These are phyloP conservation scores for Rhagophthalmus giganteus DNA, from an alignment of 2,888 invertebrate species.

Conservation along the genomic window DNA sequence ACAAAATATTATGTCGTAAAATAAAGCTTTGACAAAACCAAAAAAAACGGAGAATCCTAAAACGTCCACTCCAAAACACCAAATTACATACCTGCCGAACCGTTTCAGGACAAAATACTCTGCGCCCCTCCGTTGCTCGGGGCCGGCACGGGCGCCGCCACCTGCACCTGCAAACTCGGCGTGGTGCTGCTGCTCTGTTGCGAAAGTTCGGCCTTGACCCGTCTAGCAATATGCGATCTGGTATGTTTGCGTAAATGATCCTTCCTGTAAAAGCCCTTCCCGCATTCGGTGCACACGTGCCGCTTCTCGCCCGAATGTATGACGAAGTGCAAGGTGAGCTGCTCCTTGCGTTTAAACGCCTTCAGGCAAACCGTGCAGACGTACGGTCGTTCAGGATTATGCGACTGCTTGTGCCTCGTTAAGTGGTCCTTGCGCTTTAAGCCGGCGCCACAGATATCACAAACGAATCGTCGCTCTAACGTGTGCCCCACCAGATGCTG, in stretches of 20 bases:
- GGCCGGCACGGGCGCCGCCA: constrained; percentile 47
- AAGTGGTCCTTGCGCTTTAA: constrained; percentile 85
- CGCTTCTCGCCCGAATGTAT: constrained; percentile 89
- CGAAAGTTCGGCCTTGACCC: constrained; percentile 82
- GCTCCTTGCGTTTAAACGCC: constrained; percentile 87
- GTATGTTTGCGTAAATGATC: constrained; percentile 86
- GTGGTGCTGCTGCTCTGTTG: constrained; percentile 59
- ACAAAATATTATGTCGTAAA: no score
- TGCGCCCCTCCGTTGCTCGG: constrained; percentile 35
- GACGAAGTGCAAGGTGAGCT: constrained; percentile 84
- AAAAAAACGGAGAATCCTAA: no score
- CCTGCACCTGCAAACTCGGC: constrained; percentile 50
- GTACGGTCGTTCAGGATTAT: constrained; percentile 86
- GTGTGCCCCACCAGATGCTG: constrained; percentile 87
- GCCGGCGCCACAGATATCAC: constrained; percentile 88
- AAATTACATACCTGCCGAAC: not conserved
- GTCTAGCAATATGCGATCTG: constrained; percentile 80
- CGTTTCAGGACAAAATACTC: constrained; percentile 42
- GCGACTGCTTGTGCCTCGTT: constrained; percentile 84
- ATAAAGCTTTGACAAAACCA: no score
- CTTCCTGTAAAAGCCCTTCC: constrained; percentile 87
- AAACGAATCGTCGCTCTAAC: constrained; percentile 81
- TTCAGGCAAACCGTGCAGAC: constrained; percentile 86
- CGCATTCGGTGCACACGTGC: constrained; percentile 84
- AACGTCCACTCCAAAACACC: no score